Base-by-base conservation (phyloP, 1,140 invertebrate genomes). In the Heliconius eleuchia region DNA sequence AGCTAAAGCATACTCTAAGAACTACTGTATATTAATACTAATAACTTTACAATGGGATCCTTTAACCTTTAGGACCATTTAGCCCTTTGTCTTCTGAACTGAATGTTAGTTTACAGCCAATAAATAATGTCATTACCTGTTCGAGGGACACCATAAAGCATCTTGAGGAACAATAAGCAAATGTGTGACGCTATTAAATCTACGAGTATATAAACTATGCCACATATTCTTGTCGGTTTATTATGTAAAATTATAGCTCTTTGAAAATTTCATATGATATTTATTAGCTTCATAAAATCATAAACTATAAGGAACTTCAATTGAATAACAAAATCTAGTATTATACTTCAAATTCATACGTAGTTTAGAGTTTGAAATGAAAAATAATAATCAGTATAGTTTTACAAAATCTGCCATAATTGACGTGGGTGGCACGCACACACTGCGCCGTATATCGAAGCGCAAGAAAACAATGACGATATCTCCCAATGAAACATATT, bases 111-210 rank as follows among this genome's bases (percentile, higher is more conserved):
- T 92, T 88, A 91, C 84, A 84, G 85, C 84, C 87, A 85, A 93
- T 93, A 93, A 93, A 93, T 92, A 91, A 92, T 85, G 87, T 86
- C 90, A 91, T 93, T 91, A 93, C 90, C 91, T 93, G 90, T 91
- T 91, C 86, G 77, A 79, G 83, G 87, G 84, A 80, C 83, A 86
- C 83, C 86, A 81, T 84, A 80, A 82, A 87, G 83, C 87, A 90
- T 92, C 87, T 90, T 89, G 76, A 84, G 82, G 88, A 89, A 92
- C 89, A 92, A 93, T 91, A 91, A 80, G 89, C 83, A 88, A 89
- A 89, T 91, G 87, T 88, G 80, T 86, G 89, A 83, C 76, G 83
- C 88, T 80, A 88, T 90, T 91, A 90, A 91, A 87, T 84, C 84
- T 85, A 46, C 42, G 42, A 46, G 13, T 16, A 84, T 89, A 92